A percentile compares a stretch with the other conserved stretches of the same genome.
Evolutionary conservation across 2,797 vertebrate genomes (phyloP).

Genomic region (Furcifer pardalis): DNA sequence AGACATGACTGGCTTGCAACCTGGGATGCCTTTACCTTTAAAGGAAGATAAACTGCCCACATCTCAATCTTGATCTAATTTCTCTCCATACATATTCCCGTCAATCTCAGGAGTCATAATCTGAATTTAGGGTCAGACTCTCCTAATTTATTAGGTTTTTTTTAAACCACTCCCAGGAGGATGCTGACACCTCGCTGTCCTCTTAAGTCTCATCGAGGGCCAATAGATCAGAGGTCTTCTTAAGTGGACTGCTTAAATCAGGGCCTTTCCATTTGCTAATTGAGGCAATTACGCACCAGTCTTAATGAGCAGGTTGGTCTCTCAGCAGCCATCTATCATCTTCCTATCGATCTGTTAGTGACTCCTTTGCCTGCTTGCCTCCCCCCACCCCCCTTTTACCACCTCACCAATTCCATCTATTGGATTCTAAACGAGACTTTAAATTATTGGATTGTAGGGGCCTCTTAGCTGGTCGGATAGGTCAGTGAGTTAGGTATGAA

Average conservation of each 20-base stretch:
- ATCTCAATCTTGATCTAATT: neutral
- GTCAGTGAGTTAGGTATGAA: no score
- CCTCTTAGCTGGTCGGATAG: no score
- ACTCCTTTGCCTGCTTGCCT: conserved; percentile 65
- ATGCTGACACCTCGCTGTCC: no score
- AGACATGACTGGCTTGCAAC: no score
- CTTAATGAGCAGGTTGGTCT: conserved; percentile 83
- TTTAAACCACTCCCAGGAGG: neutral
- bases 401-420: conserved; percentile 66
- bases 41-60: neutral
- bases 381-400: conserved; percentile 69
- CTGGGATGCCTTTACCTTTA: no score
- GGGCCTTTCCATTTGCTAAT: conserved; percentile 89
- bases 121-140: no score
- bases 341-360: conserved; percentile 83
- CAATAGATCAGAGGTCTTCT: conserved; percentile 74
- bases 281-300: conserved; percentile 87
- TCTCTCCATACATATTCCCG: no score
- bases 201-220: conserved; percentile 72
- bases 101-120: neutral
- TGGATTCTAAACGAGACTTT: conserved; percentile 73
- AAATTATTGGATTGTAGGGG: conserved; percentile 7
- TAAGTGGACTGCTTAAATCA: conserved; percentile 83
- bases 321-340: conserved; percentile 85
- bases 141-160: neutral